Evolutionary conservation across 2,797 vertebrate genomes (phyloP).

Genomic region (Loriculus beryllinus): DNA sequence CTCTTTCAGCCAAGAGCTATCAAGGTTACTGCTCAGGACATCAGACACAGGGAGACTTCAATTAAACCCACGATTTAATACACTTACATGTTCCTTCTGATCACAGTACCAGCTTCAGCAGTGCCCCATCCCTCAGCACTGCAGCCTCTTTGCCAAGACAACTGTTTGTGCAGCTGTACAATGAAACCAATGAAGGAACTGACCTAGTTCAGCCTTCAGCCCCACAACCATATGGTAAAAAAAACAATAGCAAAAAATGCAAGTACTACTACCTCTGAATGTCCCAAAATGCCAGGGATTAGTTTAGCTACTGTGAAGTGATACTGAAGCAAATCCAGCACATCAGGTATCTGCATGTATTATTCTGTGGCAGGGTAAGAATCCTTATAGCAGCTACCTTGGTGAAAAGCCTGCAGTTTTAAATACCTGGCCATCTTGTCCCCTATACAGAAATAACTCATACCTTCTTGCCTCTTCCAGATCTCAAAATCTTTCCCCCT

Average conservation of each 20-base stretch:
- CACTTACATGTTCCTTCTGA: background rate
- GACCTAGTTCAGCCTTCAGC: background rate
- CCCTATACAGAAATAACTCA: background rate
- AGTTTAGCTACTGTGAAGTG: background rate
- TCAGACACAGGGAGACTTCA: background rate
- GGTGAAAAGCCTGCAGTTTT: background rate
- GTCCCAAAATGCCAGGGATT: background rate
- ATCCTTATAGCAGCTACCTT: background rate
- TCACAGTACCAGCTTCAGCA: background rate
- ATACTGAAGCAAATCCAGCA: background rate
- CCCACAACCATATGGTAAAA: background rate
- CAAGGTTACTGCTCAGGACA: background rate
- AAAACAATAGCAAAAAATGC: background rate
- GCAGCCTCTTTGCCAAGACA: background rate
- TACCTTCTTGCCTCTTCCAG: background rate
- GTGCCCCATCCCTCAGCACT: background rate
- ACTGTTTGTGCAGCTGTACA: slow-evolving; percentile 18
- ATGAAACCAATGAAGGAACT: background rate
- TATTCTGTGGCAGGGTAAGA: background rate
- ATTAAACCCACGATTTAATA: background rate
- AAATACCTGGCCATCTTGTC: background rate
- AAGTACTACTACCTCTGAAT: background rate
- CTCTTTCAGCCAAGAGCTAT: background rate
- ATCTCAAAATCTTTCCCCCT: background rate
- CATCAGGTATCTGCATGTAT: background rate